Conservation (phyloP, 2,888 invertebrate genomes). For the Dicyrtomina minuta region DNA sequence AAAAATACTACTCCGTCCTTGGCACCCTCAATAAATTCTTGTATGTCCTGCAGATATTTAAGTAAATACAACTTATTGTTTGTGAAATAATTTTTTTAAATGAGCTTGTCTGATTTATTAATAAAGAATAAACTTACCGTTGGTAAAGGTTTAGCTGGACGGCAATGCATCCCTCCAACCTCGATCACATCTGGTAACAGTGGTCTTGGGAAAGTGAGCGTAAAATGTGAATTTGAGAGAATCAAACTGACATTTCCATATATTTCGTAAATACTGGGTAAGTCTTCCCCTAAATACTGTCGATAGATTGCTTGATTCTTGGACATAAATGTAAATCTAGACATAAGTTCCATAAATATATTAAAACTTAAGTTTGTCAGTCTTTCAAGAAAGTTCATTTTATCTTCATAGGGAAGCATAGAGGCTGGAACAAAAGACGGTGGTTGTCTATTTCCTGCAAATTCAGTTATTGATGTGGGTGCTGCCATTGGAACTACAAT, state of each 20-base stretch:
- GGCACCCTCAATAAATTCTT: slow-evolving; percentile 55
- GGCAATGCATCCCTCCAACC: slow-evolving; percentile 69
- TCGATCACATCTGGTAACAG: slow-evolving; percentile 79
- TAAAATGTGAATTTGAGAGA: slow-evolving; percentile 58
- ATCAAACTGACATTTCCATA: slow-evolving; percentile 49
- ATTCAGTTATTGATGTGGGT: not conserved
- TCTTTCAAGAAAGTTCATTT: slow-evolving; percentile 25
- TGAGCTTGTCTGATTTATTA: too few relatives aligned
- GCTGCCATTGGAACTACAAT: slow-evolving; percentile 27
- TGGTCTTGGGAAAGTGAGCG: slow-evolving; percentile 74
- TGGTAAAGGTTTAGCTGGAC: slow-evolving; percentile 23
- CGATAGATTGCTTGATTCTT: slow-evolving; percentile 23
- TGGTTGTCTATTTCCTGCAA: not conserved
- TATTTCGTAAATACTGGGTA: slow-evolving; percentile 46
- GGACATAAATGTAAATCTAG: slow-evolving; percentile 57
- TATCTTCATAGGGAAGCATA: not conserved
- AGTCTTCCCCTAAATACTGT: slow-evolving; percentile 55
- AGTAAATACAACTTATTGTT: not conserved
- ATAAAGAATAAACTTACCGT: too few relatives aligned
- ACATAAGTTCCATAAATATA: too few relatives aligned
- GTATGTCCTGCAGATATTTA: slow-evolving; percentile 11
- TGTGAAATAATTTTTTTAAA: too few relatives aligned
- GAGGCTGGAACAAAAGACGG: slow-evolving; percentile 6
- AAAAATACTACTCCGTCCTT: slow-evolving; percentile 75
- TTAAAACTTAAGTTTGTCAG: not conserved